Evolutionary conservation across 2,888 invertebrate genomes (phyloP).

Genomic region (Pseudoips prasinana): DNA sequence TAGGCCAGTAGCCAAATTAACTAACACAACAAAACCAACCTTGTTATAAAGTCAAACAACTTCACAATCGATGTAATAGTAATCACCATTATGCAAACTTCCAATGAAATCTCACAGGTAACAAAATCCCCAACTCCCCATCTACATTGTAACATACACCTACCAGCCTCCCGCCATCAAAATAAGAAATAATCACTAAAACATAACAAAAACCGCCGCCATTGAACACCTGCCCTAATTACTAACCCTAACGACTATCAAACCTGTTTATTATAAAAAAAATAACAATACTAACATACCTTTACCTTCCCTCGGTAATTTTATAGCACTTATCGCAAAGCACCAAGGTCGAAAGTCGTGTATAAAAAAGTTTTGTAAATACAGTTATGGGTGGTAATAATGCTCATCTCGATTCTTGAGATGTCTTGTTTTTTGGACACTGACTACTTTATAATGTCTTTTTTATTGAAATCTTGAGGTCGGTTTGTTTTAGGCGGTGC

Average conservation of each 20-base stretch:
- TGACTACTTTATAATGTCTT: conserved; percentile 66
- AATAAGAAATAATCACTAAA: conserved; percentile 41
- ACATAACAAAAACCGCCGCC: conserved; percentile 49
- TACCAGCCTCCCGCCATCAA: conserved; percentile 23
- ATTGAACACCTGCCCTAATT: conserved; percentile 73
- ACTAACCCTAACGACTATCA: conserved; percentile 50
- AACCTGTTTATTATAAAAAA: conserved; percentile 57
- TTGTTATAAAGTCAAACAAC: too few species aligned
- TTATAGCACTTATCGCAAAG: conserved; percentile 4
- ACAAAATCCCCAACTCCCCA: too few species aligned
- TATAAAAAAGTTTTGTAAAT: not conserved
- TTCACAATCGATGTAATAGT: too few species aligned
- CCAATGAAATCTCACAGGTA: too few species aligned
- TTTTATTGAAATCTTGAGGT: conserved; percentile 56
- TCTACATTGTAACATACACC: conserved; percentile 5
- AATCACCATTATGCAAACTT: too few species aligned
- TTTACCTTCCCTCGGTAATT: conserved; percentile 4
- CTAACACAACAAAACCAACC: too few species aligned
- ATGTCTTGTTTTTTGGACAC: conserved; percentile 48
- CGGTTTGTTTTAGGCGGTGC: conserved; percentile 35
- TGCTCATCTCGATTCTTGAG: conserved; percentile 39
- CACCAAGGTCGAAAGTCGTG: conserved; percentile 30
- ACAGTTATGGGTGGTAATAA: conserved; percentile 23
- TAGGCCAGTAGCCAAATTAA: too few species aligned
- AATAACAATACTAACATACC: conserved; percentile 30